phyloP scores from a whole-genome alignment of 2,113 vertebrate genomes.

The Danionella cerebrum region DNA sequence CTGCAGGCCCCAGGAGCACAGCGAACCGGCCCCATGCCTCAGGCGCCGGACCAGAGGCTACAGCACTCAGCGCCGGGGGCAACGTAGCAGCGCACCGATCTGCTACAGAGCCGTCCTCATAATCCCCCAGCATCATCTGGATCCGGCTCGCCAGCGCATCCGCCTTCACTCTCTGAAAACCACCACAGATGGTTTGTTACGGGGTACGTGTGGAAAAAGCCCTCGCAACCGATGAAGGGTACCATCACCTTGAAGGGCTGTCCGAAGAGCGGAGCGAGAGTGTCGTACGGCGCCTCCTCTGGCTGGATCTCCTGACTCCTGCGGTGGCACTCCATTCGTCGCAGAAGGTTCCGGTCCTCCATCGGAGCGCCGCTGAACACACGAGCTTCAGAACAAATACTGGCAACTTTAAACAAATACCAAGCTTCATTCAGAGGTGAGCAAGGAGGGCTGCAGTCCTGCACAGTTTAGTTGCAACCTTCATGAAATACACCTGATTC shows the following conservation, averaged over 20 bases:
- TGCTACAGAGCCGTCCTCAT: too few species aligned
- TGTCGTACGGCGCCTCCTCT: constrained; percentile 63
- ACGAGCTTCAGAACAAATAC: not conserved
- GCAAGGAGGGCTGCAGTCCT: too few species aligned
- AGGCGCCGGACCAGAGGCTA: too few species aligned
- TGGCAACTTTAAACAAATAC: not conserved
- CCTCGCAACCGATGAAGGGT: too few species aligned
- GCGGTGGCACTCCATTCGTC: constrained; percentile 80
- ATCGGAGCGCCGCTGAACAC: constrained; percentile 66
- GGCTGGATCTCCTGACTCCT: constrained; percentile 78
- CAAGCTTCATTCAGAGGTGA: not conserved
- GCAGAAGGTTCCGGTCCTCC: constrained; percentile 85
- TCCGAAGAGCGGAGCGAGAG: constrained; percentile 78
- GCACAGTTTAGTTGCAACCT: too few species aligned
- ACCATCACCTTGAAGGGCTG: constrained; percentile 89
- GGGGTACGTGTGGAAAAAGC: too few species aligned
- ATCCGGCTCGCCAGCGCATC: constrained; percentile 88
- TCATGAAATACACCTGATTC: too few species aligned
- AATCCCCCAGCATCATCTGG: constrained; percentile 87
- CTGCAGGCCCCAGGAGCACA: constrained; percentile 40
- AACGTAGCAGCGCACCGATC: too few species aligned
- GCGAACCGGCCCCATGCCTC: too few species aligned
- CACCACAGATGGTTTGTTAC: too few species aligned
- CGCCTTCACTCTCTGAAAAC: constrained; percentile 77
- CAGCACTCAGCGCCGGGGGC: too few species aligned